These are phyloP conservation scores for Drosophila stalkeri DNA, from an alignment of 2,888 invertebrate species.

Conservation along the genomic window DNA sequence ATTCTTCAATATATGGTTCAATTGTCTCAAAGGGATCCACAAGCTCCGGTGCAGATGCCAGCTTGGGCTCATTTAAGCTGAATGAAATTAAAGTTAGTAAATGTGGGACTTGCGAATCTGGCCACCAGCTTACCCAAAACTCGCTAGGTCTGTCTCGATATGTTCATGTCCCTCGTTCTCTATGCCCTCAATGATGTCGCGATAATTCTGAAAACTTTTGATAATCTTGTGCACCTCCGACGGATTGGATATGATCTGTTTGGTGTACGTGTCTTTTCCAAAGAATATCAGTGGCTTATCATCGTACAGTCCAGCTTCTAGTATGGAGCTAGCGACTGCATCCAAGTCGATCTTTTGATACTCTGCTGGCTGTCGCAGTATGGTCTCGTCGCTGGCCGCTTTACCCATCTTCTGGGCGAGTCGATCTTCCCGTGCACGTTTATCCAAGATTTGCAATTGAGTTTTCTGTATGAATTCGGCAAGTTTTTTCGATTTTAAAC, in stretches of 20 bases:
- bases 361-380: conserved; percentile 75
- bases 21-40: conserved; percentile 72
- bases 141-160: conserved; percentile 39
- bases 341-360: conserved; percentile 83
- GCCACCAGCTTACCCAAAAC: conserved; percentile 47
- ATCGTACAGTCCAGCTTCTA: conserved; percentile 80
- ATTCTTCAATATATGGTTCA: conserved; percentile 72
- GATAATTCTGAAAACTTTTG: conserved; percentile 83
- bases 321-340: conserved; percentile 70
- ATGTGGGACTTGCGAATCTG: neutral
- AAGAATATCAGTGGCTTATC: conserved; percentile 83
- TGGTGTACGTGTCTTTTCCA: conserved; percentile 76
- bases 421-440: conserved; percentile 62
- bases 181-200: conserved; percentile 82
- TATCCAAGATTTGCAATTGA: conserved; percentile 81
- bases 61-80: conserved; percentile 56
- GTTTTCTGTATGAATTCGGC: conserved; percentile 88
- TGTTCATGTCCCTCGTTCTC: conserved; percentile 73
- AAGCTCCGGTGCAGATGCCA: conserved; percentile 37
- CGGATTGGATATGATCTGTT: conserved; percentile 67
- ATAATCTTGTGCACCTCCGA: conserved; percentile 79
- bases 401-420: conserved; percentile 43
- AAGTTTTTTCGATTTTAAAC: conserved; percentile 88
- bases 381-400: neutral
- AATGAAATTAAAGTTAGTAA: neutral